Conservation (phyloP, 2,888 invertebrate genomes). For the Cybosia mesomella region DNA sequence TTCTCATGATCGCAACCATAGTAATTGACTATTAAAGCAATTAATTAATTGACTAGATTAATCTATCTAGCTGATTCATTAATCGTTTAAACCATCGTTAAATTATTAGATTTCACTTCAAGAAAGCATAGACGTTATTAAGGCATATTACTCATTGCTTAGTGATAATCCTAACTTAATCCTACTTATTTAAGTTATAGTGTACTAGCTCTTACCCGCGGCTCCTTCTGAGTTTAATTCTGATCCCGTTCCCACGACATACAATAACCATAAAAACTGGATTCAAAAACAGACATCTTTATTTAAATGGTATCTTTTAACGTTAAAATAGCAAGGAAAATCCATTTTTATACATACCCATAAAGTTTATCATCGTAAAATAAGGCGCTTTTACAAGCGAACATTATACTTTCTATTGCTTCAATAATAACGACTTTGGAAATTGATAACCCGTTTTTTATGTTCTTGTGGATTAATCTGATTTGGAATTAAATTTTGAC, state of each 20-base stretch:
- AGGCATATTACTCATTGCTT: neutral
- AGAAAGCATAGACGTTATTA: too few relatives aligned
- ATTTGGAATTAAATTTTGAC: neutral
- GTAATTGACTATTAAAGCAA: neutral
- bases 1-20: neutral
- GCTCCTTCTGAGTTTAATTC: too few relatives aligned
- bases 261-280: neutral
- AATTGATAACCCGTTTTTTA: conserved; percentile 43
- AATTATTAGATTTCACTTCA: neutral
- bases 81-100: neutral
- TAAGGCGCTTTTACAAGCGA: conserved; percentile 44
- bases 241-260: too few relatives aligned
- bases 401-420: conserved; percentile 46
- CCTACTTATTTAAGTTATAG: neutral
- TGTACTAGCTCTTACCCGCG: too few relatives aligned
- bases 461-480: conserved; percentile 4
- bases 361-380: conserved; percentile 48
- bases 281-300: neutral
- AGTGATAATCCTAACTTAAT: too few relatives aligned
- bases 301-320: neutral
- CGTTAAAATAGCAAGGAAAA: conserved; percentile 38
- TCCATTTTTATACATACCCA: conserved; percentile 39
- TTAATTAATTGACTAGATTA: neutral
- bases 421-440: conserved; percentile 41
- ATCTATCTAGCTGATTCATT: neutral